Evolutionary conservation across 2,888 invertebrate species (phyloP).

Genomic region (Aelia acuminata): DNA sequence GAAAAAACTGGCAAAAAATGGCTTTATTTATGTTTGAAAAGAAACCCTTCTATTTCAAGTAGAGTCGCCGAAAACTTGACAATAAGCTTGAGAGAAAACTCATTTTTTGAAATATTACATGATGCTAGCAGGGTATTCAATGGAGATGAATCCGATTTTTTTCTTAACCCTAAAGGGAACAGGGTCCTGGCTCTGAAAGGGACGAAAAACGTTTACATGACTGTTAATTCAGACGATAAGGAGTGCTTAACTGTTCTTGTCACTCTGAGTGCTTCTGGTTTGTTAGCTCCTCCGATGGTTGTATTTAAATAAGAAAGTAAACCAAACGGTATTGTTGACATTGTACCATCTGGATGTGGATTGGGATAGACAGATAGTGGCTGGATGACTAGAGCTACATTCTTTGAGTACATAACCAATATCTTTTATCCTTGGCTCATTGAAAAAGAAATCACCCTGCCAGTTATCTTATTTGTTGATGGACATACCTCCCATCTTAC

Average conservation of each 20-base stretch:
- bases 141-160: no score
- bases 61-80: conserved; percentile 67
- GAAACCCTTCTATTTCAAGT: conserved; percentile 65
- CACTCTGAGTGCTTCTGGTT: no score
- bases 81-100: conserved; percentile 64
- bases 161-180: no score
- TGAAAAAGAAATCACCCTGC: conserved; percentile 65
- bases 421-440: conserved; percentile 65
- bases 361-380: conserved; percentile 64
- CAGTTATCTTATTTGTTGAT: conserved; percentile 66
- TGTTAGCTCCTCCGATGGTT: conserved; percentile 59
- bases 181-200: no score
- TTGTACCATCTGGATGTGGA: conserved; percentile 64
- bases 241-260: no score
- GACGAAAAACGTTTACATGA: no score
- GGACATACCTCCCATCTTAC: conserved; percentile 67
- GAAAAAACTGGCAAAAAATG: neutral
- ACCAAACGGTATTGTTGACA: conserved; percentile 62
- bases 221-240: no score
- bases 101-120: conserved; percentile 65
- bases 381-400: conserved; percentile 65
- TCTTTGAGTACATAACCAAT: conserved; percentile 64
- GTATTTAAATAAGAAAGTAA: conserved; percentile 64
- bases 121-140: no score
- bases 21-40: neutral